Evolutionary conservation across 2,888 invertebrate species (phyloP).

Genomic region (Holacanthella duospinosa): DNA sequence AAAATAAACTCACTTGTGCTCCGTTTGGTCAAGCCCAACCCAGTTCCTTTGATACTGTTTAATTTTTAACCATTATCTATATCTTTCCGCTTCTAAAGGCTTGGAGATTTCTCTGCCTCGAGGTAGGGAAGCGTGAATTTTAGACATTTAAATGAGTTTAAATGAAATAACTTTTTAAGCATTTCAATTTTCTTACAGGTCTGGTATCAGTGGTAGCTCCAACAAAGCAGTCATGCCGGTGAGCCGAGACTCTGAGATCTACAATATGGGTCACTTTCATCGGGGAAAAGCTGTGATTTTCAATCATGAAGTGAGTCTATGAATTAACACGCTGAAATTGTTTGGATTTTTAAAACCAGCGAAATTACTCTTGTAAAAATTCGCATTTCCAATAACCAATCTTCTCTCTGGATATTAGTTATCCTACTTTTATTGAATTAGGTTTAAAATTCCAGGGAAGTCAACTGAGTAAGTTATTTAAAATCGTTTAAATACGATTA

Average conservation of each 20-base stretch:
- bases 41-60: too few relatives aligned
- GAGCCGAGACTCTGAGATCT: conserved; percentile 31
- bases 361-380: too few relatives aligned
- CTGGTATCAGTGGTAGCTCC: conserved; percentile 9
- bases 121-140: background rate
- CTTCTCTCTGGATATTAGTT: too few relatives aligned
- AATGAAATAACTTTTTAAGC: background rate
- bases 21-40: too few relatives aligned
- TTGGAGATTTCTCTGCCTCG: background rate
- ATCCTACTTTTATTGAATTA: too few relatives aligned
- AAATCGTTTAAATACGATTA: too few relatives aligned
- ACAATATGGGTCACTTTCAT: conserved; percentile 34
- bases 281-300: conserved; percentile 34
- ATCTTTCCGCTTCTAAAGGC: background rate
- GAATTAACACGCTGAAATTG: background rate
- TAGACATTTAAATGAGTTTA: too few relatives aligned
- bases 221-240: conserved; percentile 31
- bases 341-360: background rate
- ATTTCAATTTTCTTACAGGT: background rate
- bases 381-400: too few relatives aligned
- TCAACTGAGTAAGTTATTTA: too few relatives aligned
- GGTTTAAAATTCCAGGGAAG: too few relatives aligned
- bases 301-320: conserved; percentile 30
- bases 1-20: too few relatives aligned
- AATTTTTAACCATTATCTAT: too few relatives aligned